Evolutionary conservation across 2,888 invertebrate species (phyloP), one percentile per base, ranked within the genome.

Genomic region (Hetaerina titia): DNA sequence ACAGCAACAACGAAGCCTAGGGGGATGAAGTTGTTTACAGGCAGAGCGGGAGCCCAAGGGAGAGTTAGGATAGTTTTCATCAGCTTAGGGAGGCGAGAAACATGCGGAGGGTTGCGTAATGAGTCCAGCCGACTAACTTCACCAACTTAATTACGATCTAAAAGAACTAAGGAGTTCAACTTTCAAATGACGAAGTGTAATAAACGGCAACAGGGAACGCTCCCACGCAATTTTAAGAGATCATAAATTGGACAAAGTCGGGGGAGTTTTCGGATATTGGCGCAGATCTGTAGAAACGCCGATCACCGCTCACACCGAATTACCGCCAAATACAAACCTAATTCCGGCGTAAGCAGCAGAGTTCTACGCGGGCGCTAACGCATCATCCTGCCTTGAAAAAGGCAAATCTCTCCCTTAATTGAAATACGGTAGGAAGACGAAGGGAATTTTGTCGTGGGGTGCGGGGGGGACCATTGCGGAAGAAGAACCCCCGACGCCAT

Each of bases 341-440:
- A 81, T 81, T 31, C 31, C 25, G 31, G 11, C 81, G 81, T 31
- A 81, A 81, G 81, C 81, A 81, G 31, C 31, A 2, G n/a, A 81
- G 31, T 81, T 81, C 81, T 31, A 81, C 81, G 13, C 11, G 60
- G 60, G 60, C 11, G 11, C 45, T 45, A 81, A 31, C 31, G 31
- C 81, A 31, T 81, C 81, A 81, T 81, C 31, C 25, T 13, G 81
- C 31, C 11, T 11, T 13, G 81, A 7, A 31, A 81, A 81, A 81
- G 25, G 81, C 81, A 81, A 81, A 81, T 81, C 81, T 81, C n/a
- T 31, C 31, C 81, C 81, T 81, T 81, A 81, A 81, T 81, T 81
- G 81, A 81, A 81, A 81, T 22, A 81, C 81, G 31, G 31, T 25
- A 25, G 81, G 15, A 31, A 31, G 81, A 69, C 69, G 69, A 13